phyloP scores from a whole-genome alignment of 1,140 invertebrate genomes.

The Aphelenchoides besseyi region DNA sequence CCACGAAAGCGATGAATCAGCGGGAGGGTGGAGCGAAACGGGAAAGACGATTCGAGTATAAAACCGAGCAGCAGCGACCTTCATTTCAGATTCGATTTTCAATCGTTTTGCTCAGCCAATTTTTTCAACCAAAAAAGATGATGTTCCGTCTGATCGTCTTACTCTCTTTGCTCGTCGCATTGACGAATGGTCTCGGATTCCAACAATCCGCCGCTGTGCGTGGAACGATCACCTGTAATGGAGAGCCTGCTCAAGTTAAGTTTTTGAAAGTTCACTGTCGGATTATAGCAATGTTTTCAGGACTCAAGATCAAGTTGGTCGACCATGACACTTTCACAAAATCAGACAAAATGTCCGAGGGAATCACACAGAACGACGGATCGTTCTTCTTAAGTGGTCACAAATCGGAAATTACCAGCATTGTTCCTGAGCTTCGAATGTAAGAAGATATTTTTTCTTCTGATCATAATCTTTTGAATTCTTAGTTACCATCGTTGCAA shows the following conservation, averaged over 20 bases:
- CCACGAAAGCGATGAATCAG: too few relatives aligned
- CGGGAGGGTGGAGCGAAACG: too few relatives aligned
- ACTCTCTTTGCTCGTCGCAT: neutral
- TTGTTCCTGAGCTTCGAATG: conserved; percentile 1
- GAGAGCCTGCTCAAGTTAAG: neutral
- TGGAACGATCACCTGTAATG: conserved; percentile 19
- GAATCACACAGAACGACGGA: neutral
- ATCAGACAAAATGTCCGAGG: neutral
- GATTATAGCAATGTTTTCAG: too few relatives aligned
- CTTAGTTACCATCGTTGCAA: neutral
- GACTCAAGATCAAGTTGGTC: conserved; percentile 4
- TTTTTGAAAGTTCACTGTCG: neutral
- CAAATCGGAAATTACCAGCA: neutral
- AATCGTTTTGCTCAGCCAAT: neutral
- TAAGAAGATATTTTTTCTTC: conserved; percentile 1
- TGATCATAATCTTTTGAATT: neutral
- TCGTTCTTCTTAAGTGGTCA: neutral
- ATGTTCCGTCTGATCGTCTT: neutral
- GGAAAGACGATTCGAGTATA: too few relatives aligned
- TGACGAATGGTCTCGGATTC: neutral
- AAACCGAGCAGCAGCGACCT: neutral
- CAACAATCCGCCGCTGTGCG: conserved; percentile 18
- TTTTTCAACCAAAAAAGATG: neutral
- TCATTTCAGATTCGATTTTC: neutral
- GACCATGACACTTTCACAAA: neutral